Percentiles rank a stretch among this genome's conserved stretches.
Evolutionary conservation across 2,888 invertebrate genomes (phyloP).

Genomic region (Beris chalybata): DNA sequence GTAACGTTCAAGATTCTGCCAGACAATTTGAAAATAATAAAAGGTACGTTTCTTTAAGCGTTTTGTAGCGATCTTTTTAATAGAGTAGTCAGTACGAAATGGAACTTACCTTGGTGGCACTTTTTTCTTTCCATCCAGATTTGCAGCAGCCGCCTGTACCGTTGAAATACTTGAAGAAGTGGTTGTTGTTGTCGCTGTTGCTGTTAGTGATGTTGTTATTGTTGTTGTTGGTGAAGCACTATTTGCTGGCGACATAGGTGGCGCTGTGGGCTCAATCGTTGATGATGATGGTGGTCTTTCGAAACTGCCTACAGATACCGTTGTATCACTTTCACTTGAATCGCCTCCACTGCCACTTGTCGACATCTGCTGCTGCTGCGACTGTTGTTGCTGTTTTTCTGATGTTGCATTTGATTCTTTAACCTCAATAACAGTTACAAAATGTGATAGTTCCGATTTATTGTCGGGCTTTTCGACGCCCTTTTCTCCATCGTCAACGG

Average conservation of each 20-base stretch:
- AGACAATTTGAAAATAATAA: no score
- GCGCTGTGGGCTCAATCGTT: conserved; percentile 49
- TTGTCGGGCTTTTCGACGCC: conserved; percentile 29
- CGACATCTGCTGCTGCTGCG: conserved; percentile 41
- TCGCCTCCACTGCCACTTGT: conserved; percentile 35
- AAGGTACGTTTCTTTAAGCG: no score
- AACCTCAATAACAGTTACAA: conserved; percentile 87
- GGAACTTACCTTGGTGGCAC: conserved; percentile 65
- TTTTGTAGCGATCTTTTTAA: no score
- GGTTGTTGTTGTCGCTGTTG: conserved; percentile 44
- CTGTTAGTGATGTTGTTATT: conserved; percentile 39
- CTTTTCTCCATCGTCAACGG: conserved; percentile 58
- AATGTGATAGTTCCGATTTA: conserved; percentile 58
- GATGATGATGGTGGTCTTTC: conserved; percentile 43
- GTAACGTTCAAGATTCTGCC: not conserved
- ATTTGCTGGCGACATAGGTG: conserved; percentile 52
- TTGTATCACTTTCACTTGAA: conserved; percentile 40
- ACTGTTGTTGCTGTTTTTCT: conserved; percentile 31
- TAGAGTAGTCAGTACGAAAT: not conserved
- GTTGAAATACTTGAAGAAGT: conserved; percentile 22
- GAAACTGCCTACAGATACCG: conserved; percentile 44
- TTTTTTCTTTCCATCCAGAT: conserved; percentile 64
- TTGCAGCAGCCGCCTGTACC: conserved; percentile 44
- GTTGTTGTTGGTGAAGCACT: conserved; percentile 38
- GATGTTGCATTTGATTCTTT: conserved; percentile 68